Conservation (phyloP, 2,113 vertebrate species). For the Gallinago undulata region DNA sequence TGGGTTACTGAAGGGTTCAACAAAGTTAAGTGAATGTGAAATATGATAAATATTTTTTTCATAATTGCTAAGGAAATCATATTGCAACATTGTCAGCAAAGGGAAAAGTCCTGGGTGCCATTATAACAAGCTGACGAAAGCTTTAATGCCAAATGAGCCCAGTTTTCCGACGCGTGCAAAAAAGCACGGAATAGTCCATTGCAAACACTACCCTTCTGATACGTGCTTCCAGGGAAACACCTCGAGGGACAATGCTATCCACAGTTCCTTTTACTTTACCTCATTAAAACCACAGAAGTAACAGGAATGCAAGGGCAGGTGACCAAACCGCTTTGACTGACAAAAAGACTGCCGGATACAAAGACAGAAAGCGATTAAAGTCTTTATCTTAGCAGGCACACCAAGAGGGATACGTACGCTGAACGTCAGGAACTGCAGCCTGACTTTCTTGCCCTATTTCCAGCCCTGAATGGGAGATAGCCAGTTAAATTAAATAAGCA, state of each 20-base stretch:
- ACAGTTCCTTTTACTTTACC: background rate
- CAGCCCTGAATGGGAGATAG: background rate
- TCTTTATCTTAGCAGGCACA: background rate
- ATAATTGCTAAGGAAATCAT: background rate
- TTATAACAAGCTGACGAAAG: rapidly evolving
- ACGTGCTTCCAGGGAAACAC: background rate
- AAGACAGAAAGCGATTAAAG: background rate
- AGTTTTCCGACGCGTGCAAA: background rate
- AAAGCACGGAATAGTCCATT: background rate
- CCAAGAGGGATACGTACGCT: background rate
- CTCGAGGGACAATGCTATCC: background rate
- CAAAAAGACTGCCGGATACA: background rate
- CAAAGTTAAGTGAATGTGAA: background rate
- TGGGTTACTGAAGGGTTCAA: background rate
- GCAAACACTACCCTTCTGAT: background rate
- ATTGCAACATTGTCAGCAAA: background rate
- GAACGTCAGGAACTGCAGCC: background rate
- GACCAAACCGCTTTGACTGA: background rate
- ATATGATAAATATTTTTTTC: rapidly evolving
- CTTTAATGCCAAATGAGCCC: background rate
- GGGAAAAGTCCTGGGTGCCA: background rate
- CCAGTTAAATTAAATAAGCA: background rate
- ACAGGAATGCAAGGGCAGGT: background rate
- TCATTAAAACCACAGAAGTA: background rate
- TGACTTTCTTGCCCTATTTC: background rate